Percentiles rank a stretch among this genome's conserved stretches.
Conservation (phyloP, 2,113 vertebrate genomes). For the Catharus minimus region DNA sequence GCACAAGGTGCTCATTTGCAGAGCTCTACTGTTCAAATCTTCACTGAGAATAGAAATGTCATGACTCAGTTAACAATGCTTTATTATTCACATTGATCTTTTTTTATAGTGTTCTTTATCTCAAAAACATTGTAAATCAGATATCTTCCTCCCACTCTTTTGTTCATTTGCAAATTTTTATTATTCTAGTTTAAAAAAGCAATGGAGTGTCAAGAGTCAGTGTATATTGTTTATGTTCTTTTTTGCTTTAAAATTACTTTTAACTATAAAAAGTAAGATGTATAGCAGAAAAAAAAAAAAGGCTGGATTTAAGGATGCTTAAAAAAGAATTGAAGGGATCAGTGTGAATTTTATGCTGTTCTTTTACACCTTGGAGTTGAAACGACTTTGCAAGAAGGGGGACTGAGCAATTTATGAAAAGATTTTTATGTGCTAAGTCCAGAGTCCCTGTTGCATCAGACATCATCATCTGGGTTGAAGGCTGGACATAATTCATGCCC, state of each 20-base stretch:
- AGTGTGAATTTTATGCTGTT: conserved; percentile 1
- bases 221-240: conserved; percentile 75
- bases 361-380: background rate
- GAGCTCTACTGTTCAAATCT: conserved; percentile 75
- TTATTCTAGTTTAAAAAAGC: conserved; percentile 80
- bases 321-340: conserved; percentile 2
- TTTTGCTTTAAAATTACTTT: conserved; percentile 70
- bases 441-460: background rate
- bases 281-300: background rate
- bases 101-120: conserved; percentile 81
- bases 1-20: conserved; percentile 76
- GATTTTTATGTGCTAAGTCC: background rate
- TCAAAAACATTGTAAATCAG: conserved; percentile 83
- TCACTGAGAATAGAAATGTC: conserved; percentile 81
- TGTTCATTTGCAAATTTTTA: conserved; percentile 82
- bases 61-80: conserved; percentile 84
- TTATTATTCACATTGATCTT: conserved; percentile 82
- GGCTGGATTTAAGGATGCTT: conserved; percentile 32
- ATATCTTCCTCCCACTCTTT: conserved; percentile 81
- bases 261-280: conserved; percentile 62
- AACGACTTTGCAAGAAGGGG: background rate
- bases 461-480: background rate
- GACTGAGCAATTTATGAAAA: background rate
- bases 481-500: background rate
- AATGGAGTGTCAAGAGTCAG: conserved; percentile 76